These are phyloP conservation scores for Porites lobata DNA, from an alignment of 92 coral and sea anemone genomes.

Conservation along the genomic window DNA sequence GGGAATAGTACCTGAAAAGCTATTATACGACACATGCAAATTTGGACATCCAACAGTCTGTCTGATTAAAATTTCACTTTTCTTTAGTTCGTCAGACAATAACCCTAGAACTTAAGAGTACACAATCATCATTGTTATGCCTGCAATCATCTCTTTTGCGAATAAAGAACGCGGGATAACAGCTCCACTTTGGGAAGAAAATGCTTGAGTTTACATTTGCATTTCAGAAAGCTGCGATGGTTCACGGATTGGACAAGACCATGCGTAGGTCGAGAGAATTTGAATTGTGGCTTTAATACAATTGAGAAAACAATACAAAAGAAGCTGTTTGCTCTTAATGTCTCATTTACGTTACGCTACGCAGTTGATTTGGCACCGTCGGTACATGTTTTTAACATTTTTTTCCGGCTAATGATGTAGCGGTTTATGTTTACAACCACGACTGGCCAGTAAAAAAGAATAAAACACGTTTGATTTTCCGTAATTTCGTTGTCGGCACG, in stretches of 20 bases:
- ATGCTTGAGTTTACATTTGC: too few species aligned
- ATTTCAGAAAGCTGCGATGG: not conserved
- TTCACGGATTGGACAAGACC: not conserved
- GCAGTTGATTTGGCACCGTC: not conserved
- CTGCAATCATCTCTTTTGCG: not conserved
- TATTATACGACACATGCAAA: slow-evolving; percentile 25
- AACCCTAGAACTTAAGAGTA: not conserved
- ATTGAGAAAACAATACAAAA: not conserved
- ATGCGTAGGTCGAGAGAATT: not conserved
- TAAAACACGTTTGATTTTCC: not conserved
- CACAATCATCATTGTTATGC: not conserved
- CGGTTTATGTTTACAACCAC: not conserved
- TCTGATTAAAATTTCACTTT: slow-evolving; percentile 24
- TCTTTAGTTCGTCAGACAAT: not conserved
- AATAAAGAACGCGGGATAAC: not conserved
- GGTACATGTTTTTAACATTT: not conserved
- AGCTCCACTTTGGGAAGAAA: not conserved
- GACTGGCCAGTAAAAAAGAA: not conserved
- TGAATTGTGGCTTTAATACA: not conserved
- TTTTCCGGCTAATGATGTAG: not conserved
- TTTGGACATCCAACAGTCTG: not conserved
- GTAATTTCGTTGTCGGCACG: too few species aligned
- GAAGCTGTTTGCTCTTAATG: not conserved
- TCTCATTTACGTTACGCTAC: not conserved
- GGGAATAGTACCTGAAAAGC: not conserved